These are phyloP conservation scores for Mesopsocus fuscifrons DNA, from an alignment of 2,888 invertebrate species.

Conservation along the genomic window DNA sequence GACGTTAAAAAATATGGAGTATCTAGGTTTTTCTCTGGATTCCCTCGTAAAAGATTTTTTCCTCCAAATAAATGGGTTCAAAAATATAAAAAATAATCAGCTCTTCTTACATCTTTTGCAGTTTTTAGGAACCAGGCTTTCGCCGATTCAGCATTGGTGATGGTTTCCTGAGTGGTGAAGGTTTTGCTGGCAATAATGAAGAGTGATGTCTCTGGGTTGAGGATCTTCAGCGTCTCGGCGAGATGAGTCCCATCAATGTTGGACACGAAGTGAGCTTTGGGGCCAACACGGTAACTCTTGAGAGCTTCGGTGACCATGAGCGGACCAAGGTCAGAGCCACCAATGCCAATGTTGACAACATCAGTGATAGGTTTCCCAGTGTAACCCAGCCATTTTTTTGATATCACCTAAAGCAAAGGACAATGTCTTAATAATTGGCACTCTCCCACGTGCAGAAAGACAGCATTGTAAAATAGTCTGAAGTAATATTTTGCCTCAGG, in stretches of 20 bases:
- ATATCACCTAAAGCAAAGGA: conserved; percentile 24
- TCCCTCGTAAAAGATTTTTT: too few relatives aligned
- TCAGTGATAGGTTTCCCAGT: conserved; percentile 91
- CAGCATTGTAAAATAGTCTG: too few relatives aligned
- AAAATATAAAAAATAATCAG: too few relatives aligned
- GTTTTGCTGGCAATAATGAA: conserved; percentile 99
- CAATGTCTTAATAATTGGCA: conserved; percentile 2
- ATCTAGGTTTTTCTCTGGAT: too few relatives aligned
- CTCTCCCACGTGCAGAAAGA: too few relatives aligned
- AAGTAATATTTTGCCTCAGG: conserved; percentile 13
- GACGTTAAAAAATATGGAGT: too few relatives aligned
- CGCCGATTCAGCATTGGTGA: conserved; percentile 97
- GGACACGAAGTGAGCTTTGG: conserved; percentile 87
- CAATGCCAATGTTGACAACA: conserved; percentile 98
- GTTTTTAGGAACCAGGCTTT: conserved; percentile 81
- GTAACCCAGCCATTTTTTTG: conserved; percentile 44
- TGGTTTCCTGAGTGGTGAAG: conserved; percentile 97
- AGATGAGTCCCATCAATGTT: conserved; percentile 99
- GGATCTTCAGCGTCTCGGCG: conserved; percentile 74
- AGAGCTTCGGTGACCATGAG: conserved; percentile 98
- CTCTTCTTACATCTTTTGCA: conserved; percentile 75
- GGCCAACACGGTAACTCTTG: conserved; percentile 72
- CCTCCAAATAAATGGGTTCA: too few relatives aligned
- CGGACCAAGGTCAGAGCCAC: conserved; percentile 97
- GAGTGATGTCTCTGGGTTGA: conserved; percentile 82